phyloP scores from a whole-genome alignment of 2,797 vertebrate species.

The Chelidonichthys spinosus region DNA sequence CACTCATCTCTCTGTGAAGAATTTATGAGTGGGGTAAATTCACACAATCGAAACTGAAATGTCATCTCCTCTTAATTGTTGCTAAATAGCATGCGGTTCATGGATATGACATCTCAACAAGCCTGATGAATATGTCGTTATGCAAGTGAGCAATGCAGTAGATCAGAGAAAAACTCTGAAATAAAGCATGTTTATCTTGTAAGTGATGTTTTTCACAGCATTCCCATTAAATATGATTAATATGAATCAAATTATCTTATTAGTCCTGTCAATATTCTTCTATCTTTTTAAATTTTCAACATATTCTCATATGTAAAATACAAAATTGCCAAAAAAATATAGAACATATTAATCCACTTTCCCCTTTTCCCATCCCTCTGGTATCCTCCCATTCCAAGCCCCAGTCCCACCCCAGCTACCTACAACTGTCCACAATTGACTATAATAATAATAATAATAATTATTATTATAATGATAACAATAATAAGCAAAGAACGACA shows the following conservation, averaged over 20 bases:
- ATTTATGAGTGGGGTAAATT: conserved; percentile 10
- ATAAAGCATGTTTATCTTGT: conserved; percentile 13
- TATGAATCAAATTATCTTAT: not conserved
- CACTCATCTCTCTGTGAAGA: conserved; percentile 17
- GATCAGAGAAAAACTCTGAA: not conserved
- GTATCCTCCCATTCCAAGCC: no score
- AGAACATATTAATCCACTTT: no score
- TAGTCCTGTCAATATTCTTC: not conserved
- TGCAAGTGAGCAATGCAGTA: not conserved
- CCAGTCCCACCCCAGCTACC: no score
- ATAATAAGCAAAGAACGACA: not conserved
- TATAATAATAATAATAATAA: no score
- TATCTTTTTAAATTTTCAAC: no score
- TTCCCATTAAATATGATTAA: no score
- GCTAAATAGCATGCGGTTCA: conserved; percentile 17
- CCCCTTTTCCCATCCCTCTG: no score
- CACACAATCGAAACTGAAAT: conserved; percentile 26
- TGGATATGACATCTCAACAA: conserved; percentile 16
- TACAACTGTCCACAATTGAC: no score
- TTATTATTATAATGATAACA: no score
- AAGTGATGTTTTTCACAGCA: not conserved
- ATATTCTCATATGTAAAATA: no score
- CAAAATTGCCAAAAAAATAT: no score
- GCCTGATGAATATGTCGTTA: conserved; percentile 16
- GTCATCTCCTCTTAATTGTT: conserved; percentile 24